These are phyloP conservation scores for Temnothorax ravouxi DNA, from an alignment of 2,888 invertebrate species.

Conservation along the genomic window DNA sequence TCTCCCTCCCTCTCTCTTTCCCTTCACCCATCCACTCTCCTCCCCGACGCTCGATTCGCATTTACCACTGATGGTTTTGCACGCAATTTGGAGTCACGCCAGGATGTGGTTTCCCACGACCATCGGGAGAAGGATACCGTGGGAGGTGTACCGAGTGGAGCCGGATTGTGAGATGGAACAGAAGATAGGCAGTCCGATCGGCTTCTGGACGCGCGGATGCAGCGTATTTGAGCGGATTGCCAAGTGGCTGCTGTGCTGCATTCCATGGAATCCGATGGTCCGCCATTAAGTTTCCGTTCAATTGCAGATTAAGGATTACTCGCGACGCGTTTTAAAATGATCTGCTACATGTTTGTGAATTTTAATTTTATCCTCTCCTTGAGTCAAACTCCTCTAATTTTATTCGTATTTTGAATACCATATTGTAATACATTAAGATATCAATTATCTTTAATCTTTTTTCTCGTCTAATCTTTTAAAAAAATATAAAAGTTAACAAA, in stretches of 20 bases:
- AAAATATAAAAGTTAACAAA: background rate
- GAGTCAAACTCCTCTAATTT: background rate
- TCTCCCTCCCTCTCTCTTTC: constrained; percentile 23
- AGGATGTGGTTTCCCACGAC: constrained; percentile 76
- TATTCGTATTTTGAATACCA: background rate
- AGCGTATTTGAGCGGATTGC: constrained; percentile 75
- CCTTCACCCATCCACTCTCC: constrained; percentile 13
- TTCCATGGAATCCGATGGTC: constrained; percentile 60
- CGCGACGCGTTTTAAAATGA: constrained; percentile 21
- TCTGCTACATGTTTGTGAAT: background rate
- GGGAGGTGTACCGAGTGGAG: constrained; percentile 38
- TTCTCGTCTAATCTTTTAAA: background rate
- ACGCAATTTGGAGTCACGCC: constrained; percentile 76
- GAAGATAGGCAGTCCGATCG: constrained; percentile 77
- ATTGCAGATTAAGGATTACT: constrained; percentile 67
- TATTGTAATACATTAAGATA: background rate
- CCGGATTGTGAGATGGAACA: constrained; percentile 75
- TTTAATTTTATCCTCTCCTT: background rate
- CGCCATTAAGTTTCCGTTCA: constrained; percentile 69
- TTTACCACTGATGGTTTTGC: constrained; percentile 76
- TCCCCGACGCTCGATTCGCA: constrained; percentile 69
- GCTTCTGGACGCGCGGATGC: constrained; percentile 69
- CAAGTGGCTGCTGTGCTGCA: constrained; percentile 69
- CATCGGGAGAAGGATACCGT: constrained; percentile 65
- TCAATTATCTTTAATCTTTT: background rate